Evolutionary conservation across 2,797 vertebrate genomes (phyloP).

Genomic region (Centroberyx gerrardi): DNA sequence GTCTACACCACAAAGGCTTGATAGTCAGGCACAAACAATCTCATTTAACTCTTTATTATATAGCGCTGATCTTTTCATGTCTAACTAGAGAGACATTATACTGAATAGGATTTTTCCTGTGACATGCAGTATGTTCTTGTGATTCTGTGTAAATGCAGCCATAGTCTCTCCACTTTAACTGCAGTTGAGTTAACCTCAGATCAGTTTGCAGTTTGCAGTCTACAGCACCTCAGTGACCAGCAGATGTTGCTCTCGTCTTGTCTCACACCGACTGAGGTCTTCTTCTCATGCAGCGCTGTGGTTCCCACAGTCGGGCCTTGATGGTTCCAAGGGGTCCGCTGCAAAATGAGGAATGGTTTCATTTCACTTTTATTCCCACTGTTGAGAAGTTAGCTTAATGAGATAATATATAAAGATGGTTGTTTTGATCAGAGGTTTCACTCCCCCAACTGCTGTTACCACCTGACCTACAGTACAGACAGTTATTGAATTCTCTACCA

Average conservation of each 20-base stretch:
- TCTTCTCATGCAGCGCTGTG: background rate
- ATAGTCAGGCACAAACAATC: too few relatives aligned
- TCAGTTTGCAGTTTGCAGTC: background rate
- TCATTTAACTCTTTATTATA: too few relatives aligned
- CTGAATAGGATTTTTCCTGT: too few relatives aligned
- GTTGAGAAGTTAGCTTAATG: background rate
- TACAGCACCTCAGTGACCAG: conserved; percentile 15
- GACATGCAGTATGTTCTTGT: background rate
- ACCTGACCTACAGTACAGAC: background rate
- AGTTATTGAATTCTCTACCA: background rate
- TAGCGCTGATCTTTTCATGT: too few relatives aligned
- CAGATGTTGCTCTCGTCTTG: conserved; percentile 45
- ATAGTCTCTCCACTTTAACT: background rate
- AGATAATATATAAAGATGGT: background rate
- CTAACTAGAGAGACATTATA: too few relatives aligned
- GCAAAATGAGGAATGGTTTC: conserved; percentile 17
- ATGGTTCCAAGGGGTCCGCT: background rate
- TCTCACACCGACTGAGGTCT: background rate
- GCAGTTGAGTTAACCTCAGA: too few relatives aligned
- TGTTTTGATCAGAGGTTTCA: too few relatives aligned
- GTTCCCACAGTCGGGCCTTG: background rate
- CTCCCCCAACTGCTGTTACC: too few relatives aligned
- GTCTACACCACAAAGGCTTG: too few relatives aligned
- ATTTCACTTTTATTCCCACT: conserved; percentile 9
- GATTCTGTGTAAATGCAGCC: background rate